Conservation (phyloP, 1,140 invertebrate species). For the Aculops lycopersici region DNA sequence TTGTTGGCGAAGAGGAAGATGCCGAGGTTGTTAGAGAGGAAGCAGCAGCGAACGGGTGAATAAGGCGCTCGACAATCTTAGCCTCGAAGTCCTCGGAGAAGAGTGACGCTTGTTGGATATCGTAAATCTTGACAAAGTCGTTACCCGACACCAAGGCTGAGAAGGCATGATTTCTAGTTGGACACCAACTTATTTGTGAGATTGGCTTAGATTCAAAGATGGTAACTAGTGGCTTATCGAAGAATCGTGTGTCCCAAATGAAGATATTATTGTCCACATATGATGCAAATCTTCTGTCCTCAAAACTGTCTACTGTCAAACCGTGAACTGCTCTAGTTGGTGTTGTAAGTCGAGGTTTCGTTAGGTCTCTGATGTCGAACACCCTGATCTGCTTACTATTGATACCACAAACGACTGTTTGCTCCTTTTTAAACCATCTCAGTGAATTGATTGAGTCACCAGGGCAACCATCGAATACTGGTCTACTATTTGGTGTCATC, state of each 20-base stretch:
- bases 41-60: constrained; percentile 9
- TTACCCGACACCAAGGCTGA: constrained; percentile 37
- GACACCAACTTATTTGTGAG: constrained; percentile 48
- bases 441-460: constrained; percentile 50
- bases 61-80: constrained; percentile 32
- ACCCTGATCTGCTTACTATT: constrained; percentile 59
- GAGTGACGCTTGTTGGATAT: constrained; percentile 36
- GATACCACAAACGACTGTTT: constrained; percentile 44
- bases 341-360: constrained; percentile 30
- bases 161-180: constrained; percentile 46
- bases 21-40: not conserved
- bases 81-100: constrained; percentile 36
- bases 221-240: constrained; percentile 2
- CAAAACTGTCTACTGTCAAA: constrained; percentile 36
- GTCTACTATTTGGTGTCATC: constrained; percentile 1
- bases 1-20: no score
- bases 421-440: constrained; percentile 41
- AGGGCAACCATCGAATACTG: constrained; percentile 13
- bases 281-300: constrained; percentile 41
- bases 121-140: constrained; percentile 31
- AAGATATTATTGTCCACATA: constrained; percentile 25
- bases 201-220: constrained; percentile 28
- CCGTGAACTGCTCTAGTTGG: constrained; percentile 50
- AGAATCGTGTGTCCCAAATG: constrained; percentile 5
- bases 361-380: constrained; percentile 52